Evolutionary conservation across 2,113 vertebrate genomes (phyloP), one percentile per base, ranked within the genome.

Genomic region (Amphiprion percula): DNA sequence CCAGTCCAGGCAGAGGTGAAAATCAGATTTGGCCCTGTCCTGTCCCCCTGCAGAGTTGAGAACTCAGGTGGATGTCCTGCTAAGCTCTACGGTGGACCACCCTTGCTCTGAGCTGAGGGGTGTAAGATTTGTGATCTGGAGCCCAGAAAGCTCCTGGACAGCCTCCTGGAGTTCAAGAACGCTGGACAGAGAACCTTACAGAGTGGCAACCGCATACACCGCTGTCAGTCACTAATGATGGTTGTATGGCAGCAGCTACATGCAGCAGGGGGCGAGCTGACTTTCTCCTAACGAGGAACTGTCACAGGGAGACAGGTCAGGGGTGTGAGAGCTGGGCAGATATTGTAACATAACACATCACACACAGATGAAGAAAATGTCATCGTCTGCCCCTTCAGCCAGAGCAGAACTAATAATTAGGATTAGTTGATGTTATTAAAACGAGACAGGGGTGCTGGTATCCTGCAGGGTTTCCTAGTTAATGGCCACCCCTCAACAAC

Each of bases 241-340:
- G 66, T 61, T 82, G 67, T 55, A 79, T 61, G 73, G 78, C 68
- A 64, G 87, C 53, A 58, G 83, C 84, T 79, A 47, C 55, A 67
- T 87, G 70, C 89, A 88, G 87, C 88, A 64, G 87, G 90, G 83
- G 86, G 87, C 56, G 41, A 72, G 79, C 80, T 67, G 72, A 66
- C 85, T 74, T 84, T 77, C 78, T 90, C 80, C 80, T 95, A 93
- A 94, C 90, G 68, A 93, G 93, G 90, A 94, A 69, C 79, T 49
- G 77, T 77, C 90, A 78, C 77, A 76, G 83, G 86, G 88, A 91
- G 78, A 86, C 68, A 10, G 88, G 86, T 93, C 87, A 89, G 83
- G 77, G 81, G 77, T 89, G 79, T 78, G 49, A 91, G 85, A 85
- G 56, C 80, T 76, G 62, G 63, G 74, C 65, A 83, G 85, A 83